Base-by-base conservation (phyloP, 92 coral and sea anemone species). In the Metridium senile region DNA sequence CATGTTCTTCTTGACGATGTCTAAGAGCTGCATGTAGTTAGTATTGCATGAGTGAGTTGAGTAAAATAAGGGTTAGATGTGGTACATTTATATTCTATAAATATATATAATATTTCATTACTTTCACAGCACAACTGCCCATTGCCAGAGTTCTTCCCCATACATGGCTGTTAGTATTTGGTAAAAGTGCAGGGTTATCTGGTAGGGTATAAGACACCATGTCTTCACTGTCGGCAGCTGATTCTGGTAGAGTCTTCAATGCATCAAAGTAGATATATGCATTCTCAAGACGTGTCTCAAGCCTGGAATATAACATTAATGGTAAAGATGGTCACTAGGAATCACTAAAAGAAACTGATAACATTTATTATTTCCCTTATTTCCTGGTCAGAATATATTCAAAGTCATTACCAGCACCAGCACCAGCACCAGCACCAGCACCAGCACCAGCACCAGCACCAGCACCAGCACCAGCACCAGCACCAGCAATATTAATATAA, bases 91-190 rank as follows among this genome's bases (percentile, higher is more conserved):
- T 39, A 39, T 4, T 13, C 49, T 4, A 39, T 39, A 39, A 39
- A 4, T 39, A 39, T 6, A 39, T 59, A 22, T 22, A 59, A 22
- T 1, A 59, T 2, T 1, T 26, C 29, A 59, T 59, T 9, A 96
- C 99, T 97, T 93, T 85, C 0, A 93, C 29, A 72, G 81, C 70
- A 17, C 85, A 93, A 68, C 97, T 87, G 28, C 99, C 98, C 68
- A 93, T 87, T 9, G 94, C 98, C 28, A 96, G 54, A 51, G 93
- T 86, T 64, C 99, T 87, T 45, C 97, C 99, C 99, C 99, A 96
- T 31, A 93, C 90, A 54, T 96, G 99, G 21, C 65, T 81, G 27
- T 77, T 78, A 31, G 91, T 74, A 78, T 84, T 90, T 18, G 99
- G 99, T 25, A 78, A 82, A 17, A 96, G 58, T 11, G 85, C 77